A percentile compares a stretch with the other conserved stretches of the same genome.
phyloP scores from a whole-genome alignment of 2,797 vertebrate species.

The Eulemur albifrons region DNA sequence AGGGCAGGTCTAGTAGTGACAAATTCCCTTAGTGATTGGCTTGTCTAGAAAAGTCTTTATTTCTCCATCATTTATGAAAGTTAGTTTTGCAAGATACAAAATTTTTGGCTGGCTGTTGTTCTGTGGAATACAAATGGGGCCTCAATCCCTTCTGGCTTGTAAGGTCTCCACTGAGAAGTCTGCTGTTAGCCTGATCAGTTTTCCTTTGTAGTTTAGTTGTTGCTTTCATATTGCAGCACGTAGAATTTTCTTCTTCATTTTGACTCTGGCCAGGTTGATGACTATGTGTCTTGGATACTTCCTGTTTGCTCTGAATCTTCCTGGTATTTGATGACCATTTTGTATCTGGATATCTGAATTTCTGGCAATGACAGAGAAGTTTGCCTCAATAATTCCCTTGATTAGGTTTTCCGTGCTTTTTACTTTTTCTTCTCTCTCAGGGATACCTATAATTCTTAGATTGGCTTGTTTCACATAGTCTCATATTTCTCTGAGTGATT shows the following conservation, averaged over 20 bases:
- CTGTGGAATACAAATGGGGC: background rate
- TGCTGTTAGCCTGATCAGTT: background rate
- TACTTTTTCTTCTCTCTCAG: background rate
- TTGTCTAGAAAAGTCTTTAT: background rate
- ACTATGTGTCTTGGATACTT: background rate
- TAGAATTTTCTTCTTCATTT: background rate
- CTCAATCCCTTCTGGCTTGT: background rate
- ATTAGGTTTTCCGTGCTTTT: background rate
- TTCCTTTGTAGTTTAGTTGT: background rate
- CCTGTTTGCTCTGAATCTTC: background rate
- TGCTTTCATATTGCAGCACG: background rate
- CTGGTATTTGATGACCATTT: background rate
- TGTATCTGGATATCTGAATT: background rate
- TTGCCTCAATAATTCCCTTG: background rate
- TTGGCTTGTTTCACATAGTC: background rate
- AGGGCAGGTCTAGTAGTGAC: background rate
- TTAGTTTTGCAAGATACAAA: background rate
- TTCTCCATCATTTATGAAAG: background rate
- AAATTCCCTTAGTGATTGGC: background rate
- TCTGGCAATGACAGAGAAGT: background rate
- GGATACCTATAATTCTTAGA: background rate
- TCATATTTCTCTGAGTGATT: background rate
- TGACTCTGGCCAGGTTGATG: background rate
- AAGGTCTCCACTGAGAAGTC: background rate
- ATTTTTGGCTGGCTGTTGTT: background rate